phyloP scores from a whole-genome alignment of 37 sponge, comb jelly and placozoan species.

The Cliona cf. orientalis region DNA sequence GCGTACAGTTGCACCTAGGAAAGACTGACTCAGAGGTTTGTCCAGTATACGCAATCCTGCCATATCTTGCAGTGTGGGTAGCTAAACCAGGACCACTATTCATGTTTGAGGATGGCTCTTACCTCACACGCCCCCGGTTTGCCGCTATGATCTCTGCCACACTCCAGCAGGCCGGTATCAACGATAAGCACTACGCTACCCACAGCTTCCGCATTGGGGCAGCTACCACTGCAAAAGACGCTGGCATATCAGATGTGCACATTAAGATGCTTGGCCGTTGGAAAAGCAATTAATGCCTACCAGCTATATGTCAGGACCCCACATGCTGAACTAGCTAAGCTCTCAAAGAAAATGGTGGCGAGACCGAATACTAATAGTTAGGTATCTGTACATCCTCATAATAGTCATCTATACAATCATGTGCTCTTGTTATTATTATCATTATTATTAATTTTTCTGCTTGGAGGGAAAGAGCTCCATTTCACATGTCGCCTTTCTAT shows the following conservation, averaged over 20 bases:
- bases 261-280: slow-evolving; percentile 36
- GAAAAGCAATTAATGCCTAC: slow-evolving; percentile 20
- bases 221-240: slow-evolving; percentile 19
- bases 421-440: no score
- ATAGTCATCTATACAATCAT: no score
- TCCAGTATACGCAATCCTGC: slow-evolving; percentile 28
- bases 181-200: neutral
- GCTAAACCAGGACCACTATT: no score
- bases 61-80: slow-evolving; percentile 1
- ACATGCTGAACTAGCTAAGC: neutral
- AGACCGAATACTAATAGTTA: no score
- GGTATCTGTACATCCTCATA: no score
- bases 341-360: neutral
- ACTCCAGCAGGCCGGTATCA: slow-evolving; percentile 15
- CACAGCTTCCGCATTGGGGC: slow-evolving; percentile 47
- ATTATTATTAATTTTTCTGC: no score
- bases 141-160: neutral
- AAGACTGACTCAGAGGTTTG: slow-evolving; percentile 15
- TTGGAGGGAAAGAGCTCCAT: no score
- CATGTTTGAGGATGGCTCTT: neutral
- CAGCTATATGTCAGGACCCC: slow-evolving; percentile 25
- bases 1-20: slow-evolving; percentile 14
- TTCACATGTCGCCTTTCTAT: no score
- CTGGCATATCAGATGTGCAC: neutral
- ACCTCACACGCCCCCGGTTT: neutral